Evolutionary conservation across 2,797 vertebrate species (phyloP), one percentile per base, ranked within the genome.

Genomic region (Presbytis comata): DNA sequence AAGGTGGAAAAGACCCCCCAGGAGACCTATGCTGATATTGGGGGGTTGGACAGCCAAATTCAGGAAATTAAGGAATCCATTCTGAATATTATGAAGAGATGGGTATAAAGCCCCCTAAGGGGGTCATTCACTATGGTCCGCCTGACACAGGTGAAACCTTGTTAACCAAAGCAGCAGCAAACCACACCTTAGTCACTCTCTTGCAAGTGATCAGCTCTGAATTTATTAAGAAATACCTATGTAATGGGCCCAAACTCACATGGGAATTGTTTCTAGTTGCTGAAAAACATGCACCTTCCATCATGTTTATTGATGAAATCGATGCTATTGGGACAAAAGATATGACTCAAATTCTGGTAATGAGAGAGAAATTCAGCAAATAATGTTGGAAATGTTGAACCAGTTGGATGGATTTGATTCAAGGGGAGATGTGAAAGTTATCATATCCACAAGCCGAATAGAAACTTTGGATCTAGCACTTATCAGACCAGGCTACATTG

Each of bases 1-100:
- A 99, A 99, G 97, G 99, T 99, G 81, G 99, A 99, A 97, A 99
- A 99, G 94, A 99, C 99, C 59, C 99, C 99, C 72, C 99, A 99
- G 97, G 99, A 99, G 98, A 99, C 99, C 0, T 99, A 99, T 0
- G 99, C 99, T 44, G 99, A 99, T 97, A 99, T 99, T 1, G 99
- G 99, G 61, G 99, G 99, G 72, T 98, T 99, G 96, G 99, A 99
- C 98, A 99, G 98, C 98, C 99, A 99, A 98, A 99, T 99, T 97
- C 99, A 99, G 97, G 99, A 99, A 98, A 99, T 99, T 91, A 99
- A 99, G 99, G 99, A 99, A 96, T n/a, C 14, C 33, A n/a, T 67
- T 17, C 61, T 67, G 61, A 67, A 67, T 67, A n/a, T 67, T 67
- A 33, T n/a, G 61, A 67, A 67, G 61, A 67, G 16, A n/a, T 55